Evolutionary conservation across 2,888 invertebrate genomes (phyloP), one percentile per base, ranked within the genome.

Genomic region (Heliconius ismenius): DNA sequence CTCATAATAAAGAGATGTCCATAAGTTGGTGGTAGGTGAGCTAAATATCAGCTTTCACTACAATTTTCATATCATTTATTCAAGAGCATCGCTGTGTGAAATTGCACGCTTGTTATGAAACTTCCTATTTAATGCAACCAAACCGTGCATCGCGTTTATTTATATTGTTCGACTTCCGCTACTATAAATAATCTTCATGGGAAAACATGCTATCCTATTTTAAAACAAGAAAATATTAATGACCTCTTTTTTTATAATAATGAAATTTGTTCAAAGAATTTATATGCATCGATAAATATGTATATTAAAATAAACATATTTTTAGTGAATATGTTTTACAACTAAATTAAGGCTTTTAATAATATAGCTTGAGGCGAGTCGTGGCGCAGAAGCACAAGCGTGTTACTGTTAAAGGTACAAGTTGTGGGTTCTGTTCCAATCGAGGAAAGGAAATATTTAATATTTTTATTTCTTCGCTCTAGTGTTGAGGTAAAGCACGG

Each of bases 11-110:
- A 73, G 11, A n/a, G 10, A 39, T 73, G 11, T 7, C 62, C 26
- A 43, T 21, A 73, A 73, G 15, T 58, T 73, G 39, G 26, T 60
- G 24, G 15, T 26, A 39, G 28, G 63, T 63, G 18, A 43, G 24
- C 39, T 24, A 39, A 76, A 28, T 74, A 79, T 74, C 78, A 79
- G 82, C 87, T 87, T 88, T 88, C 87, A 85, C 86, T 84, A 79
- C 83, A 85, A 86, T 87, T 86, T 86, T 84, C 81, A 82, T 86
- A 86, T 87, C 84, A 86, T 88, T 88, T 88, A 88, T 88, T 86
- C 85, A 86, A 85, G 83, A 82, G 83, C 86, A 85, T 82, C 83
- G 82, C 83, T 82, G 85, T 87, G 88, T 89, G 85, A 87, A 89
- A 89, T 87, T 85, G 83, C 83, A 82, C 80, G 81, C 78, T 79